phyloP scores from a whole-genome alignment of 2,888 invertebrate species.

The Ochlodes sylvanus region DNA sequence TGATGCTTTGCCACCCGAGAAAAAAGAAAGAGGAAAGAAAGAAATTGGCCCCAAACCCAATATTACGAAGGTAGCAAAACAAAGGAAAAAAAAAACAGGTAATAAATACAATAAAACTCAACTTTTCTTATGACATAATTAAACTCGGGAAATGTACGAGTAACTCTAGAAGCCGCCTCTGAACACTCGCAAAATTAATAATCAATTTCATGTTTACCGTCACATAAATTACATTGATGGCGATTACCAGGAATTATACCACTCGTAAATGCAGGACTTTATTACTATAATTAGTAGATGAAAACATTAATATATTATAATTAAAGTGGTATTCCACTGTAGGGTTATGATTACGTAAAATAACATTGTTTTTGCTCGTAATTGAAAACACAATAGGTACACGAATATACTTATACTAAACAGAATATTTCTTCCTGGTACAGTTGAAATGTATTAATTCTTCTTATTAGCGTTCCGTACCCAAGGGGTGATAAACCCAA shows the following conservation, averaged over 20 bases:
- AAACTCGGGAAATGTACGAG: constrained; percentile 62
- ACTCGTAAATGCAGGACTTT: constrained; percentile 59
- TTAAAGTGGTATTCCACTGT: too few relatives aligned
- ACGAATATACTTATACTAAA: background rate
- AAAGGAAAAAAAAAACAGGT: too few relatives aligned
- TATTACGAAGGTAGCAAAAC: background rate
- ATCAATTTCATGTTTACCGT: constrained; percentile 75
- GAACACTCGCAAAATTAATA: constrained; percentile 76
- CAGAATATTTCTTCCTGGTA: too few relatives aligned
- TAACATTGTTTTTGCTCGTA: background rate
- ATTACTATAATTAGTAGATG: constrained; percentile 19
- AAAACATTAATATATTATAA: background rate
- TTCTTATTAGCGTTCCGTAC: too few relatives aligned
- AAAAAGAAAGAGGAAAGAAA: too few relatives aligned
- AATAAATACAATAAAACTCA: background rate
- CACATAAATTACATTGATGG: constrained; percentile 79
- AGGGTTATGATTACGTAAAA: background rate
- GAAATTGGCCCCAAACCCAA: too few relatives aligned
- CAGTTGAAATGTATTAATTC: constrained; percentile 10
- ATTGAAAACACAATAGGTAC: background rate
- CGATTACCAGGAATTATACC: constrained; percentile 67
- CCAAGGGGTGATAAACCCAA: too few relatives aligned
- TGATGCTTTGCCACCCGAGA: too few relatives aligned
- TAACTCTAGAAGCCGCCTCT: constrained; percentile 68
- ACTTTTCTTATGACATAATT: constrained; percentile 53